These are phyloP conservation scores for Xenopus petersii DNA, from an alignment of 2,797 vertebrate species.

Conservation along the genomic window DNA sequence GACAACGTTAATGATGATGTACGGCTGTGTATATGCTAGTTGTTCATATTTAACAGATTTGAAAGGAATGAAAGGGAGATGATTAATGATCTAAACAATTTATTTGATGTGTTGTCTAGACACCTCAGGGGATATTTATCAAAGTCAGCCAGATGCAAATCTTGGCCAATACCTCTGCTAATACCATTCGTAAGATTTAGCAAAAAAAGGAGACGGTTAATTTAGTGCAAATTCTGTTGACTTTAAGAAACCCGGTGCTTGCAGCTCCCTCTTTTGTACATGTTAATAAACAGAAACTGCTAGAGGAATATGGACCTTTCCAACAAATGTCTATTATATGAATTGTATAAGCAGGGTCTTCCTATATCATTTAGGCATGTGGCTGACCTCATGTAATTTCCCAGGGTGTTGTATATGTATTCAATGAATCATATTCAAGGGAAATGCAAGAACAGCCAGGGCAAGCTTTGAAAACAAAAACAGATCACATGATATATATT, in stretches of 20 bases:
- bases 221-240: background rate
- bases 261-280: too few relatives aligned
- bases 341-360: too few relatives aligned
- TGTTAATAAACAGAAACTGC: too few relatives aligned
- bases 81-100: slow-evolving; percentile 44
- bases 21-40: slow-evolving; percentile 41
- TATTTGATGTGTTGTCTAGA: slow-evolving; percentile 49
- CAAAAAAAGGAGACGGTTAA: slow-evolving; percentile 5
- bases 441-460: too few relatives aligned
- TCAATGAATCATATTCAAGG: too few relatives aligned
- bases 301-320: too few relatives aligned
- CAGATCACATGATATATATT: too few relatives aligned
- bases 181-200: slow-evolving; percentile 6
- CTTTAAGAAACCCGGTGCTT: background rate
- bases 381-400: too few relatives aligned
- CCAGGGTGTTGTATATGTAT: too few relatives aligned
- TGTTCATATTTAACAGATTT: slow-evolving; percentile 39
- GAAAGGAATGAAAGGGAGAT: slow-evolving; percentile 33
- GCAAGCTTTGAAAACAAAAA: too few relatives aligned
- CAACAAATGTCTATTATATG: too few relatives aligned
- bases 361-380: too few relatives aligned
- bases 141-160: slow-evolving; percentile 41
- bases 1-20: slow-evolving; percentile 47
- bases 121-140: slow-evolving; percentile 36
- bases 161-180: slow-evolving; percentile 1